Conservation (phyloP, 2,888 invertebrate genomes). For the Sphinx pinastri region DNA sequence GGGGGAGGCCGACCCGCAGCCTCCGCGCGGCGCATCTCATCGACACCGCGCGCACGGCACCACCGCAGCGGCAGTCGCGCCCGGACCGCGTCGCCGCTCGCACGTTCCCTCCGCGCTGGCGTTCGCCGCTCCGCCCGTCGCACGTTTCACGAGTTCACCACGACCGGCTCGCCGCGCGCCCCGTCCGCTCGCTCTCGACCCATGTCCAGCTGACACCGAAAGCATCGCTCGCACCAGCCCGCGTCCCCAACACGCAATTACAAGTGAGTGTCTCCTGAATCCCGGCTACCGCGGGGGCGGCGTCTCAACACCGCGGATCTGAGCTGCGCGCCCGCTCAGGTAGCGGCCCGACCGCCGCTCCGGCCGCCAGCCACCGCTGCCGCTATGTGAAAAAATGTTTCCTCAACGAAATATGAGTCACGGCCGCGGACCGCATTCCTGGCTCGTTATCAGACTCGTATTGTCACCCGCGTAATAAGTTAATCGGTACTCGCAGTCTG, state of each 20-base stretch:
- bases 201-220: conserved; percentile 70
- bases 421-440: conserved; percentile 31
- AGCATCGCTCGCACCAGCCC: conserved; percentile 46
- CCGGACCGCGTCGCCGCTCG: conserved; percentile 48
- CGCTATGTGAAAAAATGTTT: background rate
- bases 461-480: conserved; percentile 19
- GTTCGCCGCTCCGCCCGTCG: conserved; percentile 33
- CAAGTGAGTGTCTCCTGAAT: conserved; percentile 56
- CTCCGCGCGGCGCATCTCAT: conserved; percentile 54
- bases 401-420: conserved; percentile 31
- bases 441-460: conserved; percentile 13
- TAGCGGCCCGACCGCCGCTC: background rate
- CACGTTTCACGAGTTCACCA: conserved; percentile 39
- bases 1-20: conserved; percentile 53
- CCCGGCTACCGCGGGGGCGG: background rate
- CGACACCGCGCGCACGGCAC: conserved; percentile 36
- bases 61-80: conserved; percentile 55
- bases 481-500: background rate
- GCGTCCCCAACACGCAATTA: conserved; percentile 35
- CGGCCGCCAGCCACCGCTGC: background rate
- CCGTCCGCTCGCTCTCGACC: conserved; percentile 47
- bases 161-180: conserved; percentile 43
- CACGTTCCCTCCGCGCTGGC: conserved; percentile 39
- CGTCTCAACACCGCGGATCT: background rate
- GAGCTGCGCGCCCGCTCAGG: background rate